Evolutionary conservation across 2,888 invertebrate genomes (phyloP).

Genomic region (Omphaloscelis lunosa): DNA sequence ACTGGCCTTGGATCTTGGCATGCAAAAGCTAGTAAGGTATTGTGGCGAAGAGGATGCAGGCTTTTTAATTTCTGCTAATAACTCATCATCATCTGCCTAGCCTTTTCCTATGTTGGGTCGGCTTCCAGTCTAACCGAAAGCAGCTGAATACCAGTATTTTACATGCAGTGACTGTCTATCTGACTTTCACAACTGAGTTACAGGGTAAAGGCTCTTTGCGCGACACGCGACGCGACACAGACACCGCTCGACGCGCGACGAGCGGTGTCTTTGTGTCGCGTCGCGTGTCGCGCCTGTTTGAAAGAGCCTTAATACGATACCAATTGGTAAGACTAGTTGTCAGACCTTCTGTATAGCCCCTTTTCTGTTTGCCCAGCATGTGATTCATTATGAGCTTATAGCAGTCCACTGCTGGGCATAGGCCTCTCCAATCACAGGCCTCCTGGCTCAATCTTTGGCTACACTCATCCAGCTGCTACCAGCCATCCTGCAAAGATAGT

Average conservation of each 20-base stretch:
- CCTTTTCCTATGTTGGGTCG: not conserved
- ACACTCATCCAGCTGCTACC: not conserved
- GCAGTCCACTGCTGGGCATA: not conserved
- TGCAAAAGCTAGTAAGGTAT: conserved; percentile 2
- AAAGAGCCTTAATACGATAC: no score
- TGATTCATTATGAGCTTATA: not conserved
- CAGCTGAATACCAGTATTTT: not conserved
- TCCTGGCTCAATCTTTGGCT: not conserved
- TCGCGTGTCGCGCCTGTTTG: no score
- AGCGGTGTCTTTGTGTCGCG: no score
- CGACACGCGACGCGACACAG: no score
- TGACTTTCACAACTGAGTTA: not conserved
- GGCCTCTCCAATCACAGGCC: not conserved
- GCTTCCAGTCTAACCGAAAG: not conserved
- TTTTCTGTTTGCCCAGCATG: no score
- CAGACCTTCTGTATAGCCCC: not conserved
- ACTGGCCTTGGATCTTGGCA: conserved; percentile 8
- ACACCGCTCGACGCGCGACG: no score
- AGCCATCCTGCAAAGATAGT: not conserved
- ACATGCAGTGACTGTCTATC: not conserved
- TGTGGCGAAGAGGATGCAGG: not conserved
- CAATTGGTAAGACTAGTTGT: no score
- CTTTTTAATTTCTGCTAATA: not conserved
- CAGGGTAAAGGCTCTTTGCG: no score
- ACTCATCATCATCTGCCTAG: no score